Conservation (phyloP, 1,140 invertebrate species). For the Drosophila lowei region DNA sequence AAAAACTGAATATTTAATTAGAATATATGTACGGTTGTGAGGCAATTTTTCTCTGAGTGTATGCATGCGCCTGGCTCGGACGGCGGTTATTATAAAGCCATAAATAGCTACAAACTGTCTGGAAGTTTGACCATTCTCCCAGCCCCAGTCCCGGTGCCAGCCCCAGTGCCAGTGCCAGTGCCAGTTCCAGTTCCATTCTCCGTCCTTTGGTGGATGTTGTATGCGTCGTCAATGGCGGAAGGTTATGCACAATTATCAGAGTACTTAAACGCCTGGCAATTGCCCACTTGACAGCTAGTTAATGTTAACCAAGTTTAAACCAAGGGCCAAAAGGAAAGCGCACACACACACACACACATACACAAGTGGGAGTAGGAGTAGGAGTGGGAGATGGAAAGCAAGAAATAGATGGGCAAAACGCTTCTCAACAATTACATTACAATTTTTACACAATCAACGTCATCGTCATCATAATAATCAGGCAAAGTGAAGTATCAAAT, state of each 20-base stretch:
- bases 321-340: neutral
- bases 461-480: conserved; percentile 78
- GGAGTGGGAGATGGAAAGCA: neutral
- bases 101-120: conserved; percentile 49
- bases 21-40: too few relatives aligned
- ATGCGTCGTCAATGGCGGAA: neutral
- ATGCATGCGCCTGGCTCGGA: conserved; percentile 2
- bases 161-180: too few relatives aligned
- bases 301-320: conserved; percentile 61
- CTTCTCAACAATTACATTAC: conserved; percentile 74
- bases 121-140: conserved; percentile 19
- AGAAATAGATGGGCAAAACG: conserved; percentile 31
- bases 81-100: conserved; percentile 27
- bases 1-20: too few relatives aligned
- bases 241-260: conserved; percentile 47
- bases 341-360: too few relatives aligned
- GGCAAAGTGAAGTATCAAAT: conserved; percentile 80
- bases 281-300: conserved; percentile 63
- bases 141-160: too few relatives aligned
- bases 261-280: conserved; percentile 54
- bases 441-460: conserved; percentile 80
- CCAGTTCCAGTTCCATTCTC: too few relatives aligned
- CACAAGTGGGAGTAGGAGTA: too few relatives aligned
- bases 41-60: too few relatives aligned
- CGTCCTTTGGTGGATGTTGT: neutral